These are phyloP conservation scores for Harpegnathos saltator DNA, from an alignment of 1,140 invertebrate genomes.

Conservation along the genomic window DNA sequence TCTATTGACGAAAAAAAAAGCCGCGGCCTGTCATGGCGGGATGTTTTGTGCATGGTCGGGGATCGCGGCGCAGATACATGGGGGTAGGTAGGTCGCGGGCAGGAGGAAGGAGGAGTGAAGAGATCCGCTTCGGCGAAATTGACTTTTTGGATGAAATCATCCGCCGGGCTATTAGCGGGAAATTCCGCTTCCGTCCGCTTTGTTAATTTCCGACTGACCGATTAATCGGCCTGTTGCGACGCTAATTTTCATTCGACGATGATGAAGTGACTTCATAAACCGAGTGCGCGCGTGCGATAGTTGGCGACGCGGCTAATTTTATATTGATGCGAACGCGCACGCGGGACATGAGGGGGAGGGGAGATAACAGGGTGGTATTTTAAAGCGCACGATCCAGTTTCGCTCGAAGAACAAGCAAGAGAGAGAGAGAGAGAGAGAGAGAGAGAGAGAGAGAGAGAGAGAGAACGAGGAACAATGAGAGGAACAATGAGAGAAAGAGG, in stretches of 20 bases:
- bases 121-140: conserved; percentile 37
- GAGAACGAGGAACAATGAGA: too few species aligned
- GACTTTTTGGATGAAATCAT: conserved; percentile 37
- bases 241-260: not conserved
- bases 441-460: too few species aligned
- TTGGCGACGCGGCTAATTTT: not conserved
- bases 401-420: too few species aligned
- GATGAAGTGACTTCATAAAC: not conserved
- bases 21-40: conserved; percentile 31
- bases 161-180: not conserved
- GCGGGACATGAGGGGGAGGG: not conserved
- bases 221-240: not conserved
- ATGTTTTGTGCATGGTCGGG: conserved; percentile 33
- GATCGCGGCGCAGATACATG: too few species aligned
- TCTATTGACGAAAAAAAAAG: conserved; percentile 45
- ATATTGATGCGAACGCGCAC: not conserved
- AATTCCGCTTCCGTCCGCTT: not conserved
- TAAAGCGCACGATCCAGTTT: not conserved
- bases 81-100: not conserved
- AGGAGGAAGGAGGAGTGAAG: not conserved
- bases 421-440: too few species aligned
- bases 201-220: conserved; percentile 23
- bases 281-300: too few species aligned
- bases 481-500: too few species aligned
- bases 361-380: not conserved